A percentile compares a stretch with the other conserved stretches of the same genome.
Conservation (phyloP, 2,888 invertebrate genomes). For the Suillia variegata region DNA sequence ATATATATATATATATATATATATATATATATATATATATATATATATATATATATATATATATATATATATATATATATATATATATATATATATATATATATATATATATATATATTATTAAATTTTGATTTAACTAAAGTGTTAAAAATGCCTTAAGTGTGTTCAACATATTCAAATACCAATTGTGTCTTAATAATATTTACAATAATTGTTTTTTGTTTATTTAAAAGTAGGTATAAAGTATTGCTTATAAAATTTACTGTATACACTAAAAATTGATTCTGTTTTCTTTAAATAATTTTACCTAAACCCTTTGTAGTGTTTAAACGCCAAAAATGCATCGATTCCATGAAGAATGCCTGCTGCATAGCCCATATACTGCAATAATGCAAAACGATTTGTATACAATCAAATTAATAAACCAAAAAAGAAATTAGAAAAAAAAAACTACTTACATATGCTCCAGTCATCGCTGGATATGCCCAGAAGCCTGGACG, state of each 20-base stretch:
- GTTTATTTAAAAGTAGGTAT: too few species aligned
- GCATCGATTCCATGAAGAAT: conserved; percentile 79
- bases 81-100: too few species aligned
- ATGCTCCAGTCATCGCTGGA: conserved; percentile 87
- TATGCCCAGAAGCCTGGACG: conserved; percentile 80
- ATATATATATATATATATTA: too few species aligned
- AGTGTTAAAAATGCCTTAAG: conserved; percentile 29
- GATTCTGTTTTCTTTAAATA: background rate
- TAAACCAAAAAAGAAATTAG: background rate
- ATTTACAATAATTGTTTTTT: background rate
- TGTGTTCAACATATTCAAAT: conserved; percentile 16
- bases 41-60: too few species aligned
- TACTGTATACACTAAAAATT: too few species aligned
- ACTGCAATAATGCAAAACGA: conserved; percentile 67
- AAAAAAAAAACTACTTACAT: conserved; percentile 68
- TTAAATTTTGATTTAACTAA: too few species aligned
- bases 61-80: too few species aligned
- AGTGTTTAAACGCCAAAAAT: conserved; percentile 75
- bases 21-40: too few species aligned
- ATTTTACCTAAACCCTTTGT: conserved; percentile 66
- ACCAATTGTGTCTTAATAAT: background rate
- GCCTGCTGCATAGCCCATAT: conserved; percentile 77
- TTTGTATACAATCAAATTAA: conserved; percentile 20
- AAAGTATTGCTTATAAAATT: too few species aligned
- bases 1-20: too few species aligned